Evolutionary conservation across 2,797 vertebrate species (phyloP), one percentile per base, ranked within the genome.

Genomic region (Emydoidea blandingii): DNA sequence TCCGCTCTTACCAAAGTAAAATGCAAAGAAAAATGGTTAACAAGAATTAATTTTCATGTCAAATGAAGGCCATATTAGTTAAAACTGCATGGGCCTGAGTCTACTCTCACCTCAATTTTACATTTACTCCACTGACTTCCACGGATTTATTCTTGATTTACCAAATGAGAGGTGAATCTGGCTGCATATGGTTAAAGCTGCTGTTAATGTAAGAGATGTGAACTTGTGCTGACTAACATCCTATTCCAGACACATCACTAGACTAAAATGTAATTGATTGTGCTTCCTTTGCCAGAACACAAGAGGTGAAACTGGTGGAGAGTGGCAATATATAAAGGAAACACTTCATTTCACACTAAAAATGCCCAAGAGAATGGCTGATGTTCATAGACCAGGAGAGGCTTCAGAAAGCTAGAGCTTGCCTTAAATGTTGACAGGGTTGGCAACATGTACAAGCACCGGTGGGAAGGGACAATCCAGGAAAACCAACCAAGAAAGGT

Each of bases 11-110:
- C 23, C 47, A 7, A 53, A 79, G 79, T 56, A 78, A 31, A 83
- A 80, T 57, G 25, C 59, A 86, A 27, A 25, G 78, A 85, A 85
- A 97, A 96, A 74, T 86, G n/a, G 81, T 83, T 92, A 91, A 92
- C 54, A 68, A 74, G 34, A 87, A 90, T 89, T 79, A 50, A 87
- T 80, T 91, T 91, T 86, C 56, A 41, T 56, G 53, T 44, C 74
- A 74, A 81, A 92, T 74, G 85, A 79, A 85, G 89, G 54, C 44
- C 85, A 86, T 83, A 76, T 90, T 82, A 59, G 49, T 83, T 31
- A 16, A 49, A 87, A 87, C 11, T 88, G 23, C 52, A 79, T 52
- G 52, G 59, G 5, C 5, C 41, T 94, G 10, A 62, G 56, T 47
- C 49, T 68, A 53, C 2, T 65, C 37, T 91, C 5, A 16, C 50